These are phyloP conservation scores for Drosophila teissieri DNA, from an alignment of 1,140 invertebrate species.

Conservation along the genomic window DNA sequence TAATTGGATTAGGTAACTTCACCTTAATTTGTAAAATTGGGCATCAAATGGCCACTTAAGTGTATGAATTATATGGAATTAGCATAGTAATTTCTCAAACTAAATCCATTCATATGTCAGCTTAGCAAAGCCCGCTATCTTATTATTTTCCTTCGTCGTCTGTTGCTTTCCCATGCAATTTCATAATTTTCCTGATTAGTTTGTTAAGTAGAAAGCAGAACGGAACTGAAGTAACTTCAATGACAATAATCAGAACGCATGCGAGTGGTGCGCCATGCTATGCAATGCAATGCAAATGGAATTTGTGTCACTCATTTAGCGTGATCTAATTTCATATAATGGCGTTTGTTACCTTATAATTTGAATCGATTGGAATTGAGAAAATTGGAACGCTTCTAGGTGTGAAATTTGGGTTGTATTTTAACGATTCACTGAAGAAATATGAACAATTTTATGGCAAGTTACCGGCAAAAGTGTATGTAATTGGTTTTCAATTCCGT, in stretches of 20 bases:
- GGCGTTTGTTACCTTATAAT: constrained; percentile 27
- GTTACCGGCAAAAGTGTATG: constrained; percentile 14
- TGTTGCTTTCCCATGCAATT: constrained; percentile 25
- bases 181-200: constrained; percentile 56
- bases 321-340: constrained; percentile 31
- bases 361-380: constrained; percentile 3
- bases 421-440: constrained; percentile 15
- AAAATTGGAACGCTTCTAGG: constrained; percentile 4
- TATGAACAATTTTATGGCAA: constrained; percentile 18
- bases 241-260: constrained; percentile 42
- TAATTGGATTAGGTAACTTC: background rate
- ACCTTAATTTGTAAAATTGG: no score
- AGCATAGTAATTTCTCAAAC: background rate
- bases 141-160: constrained; percentile 1
- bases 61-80: background rate
- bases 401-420: constrained; percentile 38
- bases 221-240: constrained; percentile 54
- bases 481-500: no score
- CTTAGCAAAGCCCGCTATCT: constrained; percentile 15
- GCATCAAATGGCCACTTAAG: no score
- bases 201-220: constrained; percentile 47
- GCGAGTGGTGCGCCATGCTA: no score
- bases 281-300: constrained; percentile 45
- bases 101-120: constrained; percentile 1
- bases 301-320: constrained; percentile 45